Evolutionary conservation across 2,113 vertebrate species (phyloP).

Genomic region (Anhinga anhinga): DNA sequence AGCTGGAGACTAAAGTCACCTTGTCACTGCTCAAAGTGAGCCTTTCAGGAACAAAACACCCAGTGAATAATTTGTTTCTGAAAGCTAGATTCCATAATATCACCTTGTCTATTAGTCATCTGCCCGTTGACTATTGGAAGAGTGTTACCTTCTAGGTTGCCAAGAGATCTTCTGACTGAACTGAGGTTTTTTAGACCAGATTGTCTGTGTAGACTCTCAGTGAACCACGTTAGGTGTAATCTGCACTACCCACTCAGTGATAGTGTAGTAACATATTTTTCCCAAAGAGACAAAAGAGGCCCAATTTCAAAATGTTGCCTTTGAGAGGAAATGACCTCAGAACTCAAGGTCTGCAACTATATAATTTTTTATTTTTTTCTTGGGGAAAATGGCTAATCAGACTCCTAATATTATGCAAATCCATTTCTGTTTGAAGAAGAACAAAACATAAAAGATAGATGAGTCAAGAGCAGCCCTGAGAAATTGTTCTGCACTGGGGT

Average conservation of each 20-base stretch:
- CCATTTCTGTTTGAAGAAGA: neutral
- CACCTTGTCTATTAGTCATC: neutral
- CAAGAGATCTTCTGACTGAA: neutral
- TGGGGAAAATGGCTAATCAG: neutral
- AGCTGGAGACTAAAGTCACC: neutral
- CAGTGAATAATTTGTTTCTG: neutral
- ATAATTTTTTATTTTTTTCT: neutral
- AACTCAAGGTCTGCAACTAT: neutral
- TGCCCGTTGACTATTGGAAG: neutral
- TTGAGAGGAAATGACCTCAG: neutral
- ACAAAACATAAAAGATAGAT: neutral
- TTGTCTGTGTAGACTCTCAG: neutral
- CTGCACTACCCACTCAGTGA: accelerated
- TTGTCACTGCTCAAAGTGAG: neutral
- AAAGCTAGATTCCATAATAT: neutral
- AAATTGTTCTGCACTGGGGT: neutral
- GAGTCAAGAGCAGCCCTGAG: neutral
- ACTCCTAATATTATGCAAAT: neutral
- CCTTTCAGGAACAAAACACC: neutral
- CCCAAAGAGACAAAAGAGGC: neutral
- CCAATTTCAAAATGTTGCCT: neutral
- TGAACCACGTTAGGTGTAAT: neutral
- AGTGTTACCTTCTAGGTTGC: neutral
- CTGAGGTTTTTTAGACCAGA: neutral
- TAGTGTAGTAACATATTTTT: neutral